A percentile compares a stretch with the other conserved stretches of the same genome.
Evolutionary conservation across 1,140 invertebrate species (phyloP).

Genomic region (Apis florea): DNA sequence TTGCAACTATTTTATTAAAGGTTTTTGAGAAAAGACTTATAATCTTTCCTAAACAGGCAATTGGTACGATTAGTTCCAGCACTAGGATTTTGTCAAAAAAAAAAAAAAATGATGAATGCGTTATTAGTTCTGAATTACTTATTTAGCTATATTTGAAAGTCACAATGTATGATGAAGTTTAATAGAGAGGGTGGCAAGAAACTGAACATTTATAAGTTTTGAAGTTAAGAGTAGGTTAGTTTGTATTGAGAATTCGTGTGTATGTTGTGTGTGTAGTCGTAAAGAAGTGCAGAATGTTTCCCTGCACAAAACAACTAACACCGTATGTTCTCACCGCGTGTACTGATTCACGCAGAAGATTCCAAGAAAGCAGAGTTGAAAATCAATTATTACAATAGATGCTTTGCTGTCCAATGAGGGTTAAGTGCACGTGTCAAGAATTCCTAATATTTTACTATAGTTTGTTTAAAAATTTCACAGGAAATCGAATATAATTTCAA

Average conservation of each 20-base stretch:
- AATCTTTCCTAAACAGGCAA: constrained; percentile 64
- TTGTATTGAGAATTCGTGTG: constrained; percentile 78
- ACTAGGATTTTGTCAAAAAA: constrained; percentile 56
- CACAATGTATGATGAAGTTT: constrained; percentile 35
- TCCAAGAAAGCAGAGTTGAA: constrained; percentile 49
- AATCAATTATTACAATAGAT: constrained; percentile 49
- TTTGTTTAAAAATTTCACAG: constrained; percentile 36
- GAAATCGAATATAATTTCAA: constrained; percentile 29
- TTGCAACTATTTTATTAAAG: constrained; percentile 11
- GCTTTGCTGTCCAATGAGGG: constrained; percentile 40
- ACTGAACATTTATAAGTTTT: constrained; percentile 73
- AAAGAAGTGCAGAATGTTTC: constrained; percentile 58
- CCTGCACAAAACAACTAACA: constrained; percentile 53
- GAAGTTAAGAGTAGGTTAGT: constrained; percentile 76
- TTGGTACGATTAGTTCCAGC: constrained; percentile 65
- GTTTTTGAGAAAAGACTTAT: background rate
- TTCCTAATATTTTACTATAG: constrained; percentile 36
- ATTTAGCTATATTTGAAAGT: constrained; percentile 59
- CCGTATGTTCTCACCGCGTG: constrained; percentile 45
- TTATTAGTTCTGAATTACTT: constrained; percentile 64
- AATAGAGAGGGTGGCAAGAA: constrained; percentile 28
- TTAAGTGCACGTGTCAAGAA: constrained; percentile 50
- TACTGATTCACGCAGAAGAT: constrained; percentile 50
- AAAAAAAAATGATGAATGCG: constrained; percentile 43
- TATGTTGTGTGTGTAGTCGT: constrained; percentile 80